A percentile compares a stretch with the other conserved stretches of the same genome.
Evolutionary conservation across 2,113 vertebrate genomes (phyloP).

Genomic region (Platysteira castanea): DNA sequence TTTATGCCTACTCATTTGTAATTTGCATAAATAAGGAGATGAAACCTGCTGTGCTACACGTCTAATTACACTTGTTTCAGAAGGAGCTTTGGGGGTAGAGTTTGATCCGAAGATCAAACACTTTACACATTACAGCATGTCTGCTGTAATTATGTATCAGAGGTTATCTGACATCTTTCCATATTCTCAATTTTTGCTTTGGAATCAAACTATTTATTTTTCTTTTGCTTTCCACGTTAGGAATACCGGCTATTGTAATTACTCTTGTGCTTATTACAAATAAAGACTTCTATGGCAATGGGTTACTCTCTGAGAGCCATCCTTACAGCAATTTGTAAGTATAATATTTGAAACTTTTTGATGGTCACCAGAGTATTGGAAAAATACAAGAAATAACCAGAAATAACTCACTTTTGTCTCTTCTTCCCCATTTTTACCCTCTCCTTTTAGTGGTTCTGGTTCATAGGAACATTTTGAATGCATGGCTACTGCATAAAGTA

Average conservation of each 20-base stretch:
- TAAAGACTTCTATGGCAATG: conserved; percentile 77
- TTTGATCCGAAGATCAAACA: background rate
- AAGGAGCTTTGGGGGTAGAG: background rate
- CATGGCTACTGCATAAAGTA: background rate
- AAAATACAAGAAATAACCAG: background rate
- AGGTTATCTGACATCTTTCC: background rate
- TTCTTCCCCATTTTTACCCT: background rate
- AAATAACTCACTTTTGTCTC: background rate
- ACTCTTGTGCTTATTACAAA: conserved; percentile 73
- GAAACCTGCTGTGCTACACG: background rate
- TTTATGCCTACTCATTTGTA: conserved; percentile 49
- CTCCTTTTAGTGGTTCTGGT: background rate
- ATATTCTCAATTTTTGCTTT: background rate
- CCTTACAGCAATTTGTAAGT: conserved; percentile 79
- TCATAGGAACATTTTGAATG: background rate
- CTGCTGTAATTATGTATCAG: background rate
- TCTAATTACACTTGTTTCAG: background rate
- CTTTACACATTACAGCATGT: too few relatives aligned
- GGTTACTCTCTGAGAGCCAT: background rate
- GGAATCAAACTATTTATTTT: background rate
- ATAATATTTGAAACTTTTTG: background rate
- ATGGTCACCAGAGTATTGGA: background rate
- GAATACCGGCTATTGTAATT: conserved; percentile 81
- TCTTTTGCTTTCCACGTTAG: conserved; percentile 63
- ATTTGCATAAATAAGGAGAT: conserved; percentile 47